Evolutionary conservation across 2,797 vertebrate species (phyloP), one percentile per base, ranked within the genome.

Genomic region (Sebastes wilsoni): DNA sequence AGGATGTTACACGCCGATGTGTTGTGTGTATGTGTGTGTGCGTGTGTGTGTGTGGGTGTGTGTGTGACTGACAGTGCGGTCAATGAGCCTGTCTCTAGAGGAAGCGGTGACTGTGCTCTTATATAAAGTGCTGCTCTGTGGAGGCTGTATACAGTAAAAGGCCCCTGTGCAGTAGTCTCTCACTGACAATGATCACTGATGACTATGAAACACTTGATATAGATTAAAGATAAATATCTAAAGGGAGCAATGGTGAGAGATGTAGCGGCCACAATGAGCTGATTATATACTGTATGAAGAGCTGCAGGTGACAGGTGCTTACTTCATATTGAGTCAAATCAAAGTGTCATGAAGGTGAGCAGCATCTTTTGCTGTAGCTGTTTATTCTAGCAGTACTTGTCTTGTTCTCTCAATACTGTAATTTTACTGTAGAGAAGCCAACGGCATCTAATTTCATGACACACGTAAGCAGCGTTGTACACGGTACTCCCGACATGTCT

Each of bases 101-200:
- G 80, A 64, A 68, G 67, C 66, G 3, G 75, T 65, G 72, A 79
- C 80, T 79, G 66, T 67, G 66, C 77, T 75, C 80, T 84, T 79
- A 80, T 66, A 81, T 77, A 81, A 89, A 89, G 82, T 56, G 76
- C 68, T 66, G 79, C 77, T 87, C n/a, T 62, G 67, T 77, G 74
- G 56, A 74, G 27, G 62, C 62, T 61, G 27, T 22, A 18, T 8
- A 61, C 38, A 61, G 70, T 61, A 61, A 46, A 54, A 64, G 28
- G 25, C 34, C 36, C 46, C 20, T 5, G 27, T 25, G 38, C 61
- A 5, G 38, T 22, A 8, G 20, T 58, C 36, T 52, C 52, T 77
- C 73, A 38, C 66, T 59, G 61, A 56, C 56, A 30, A 36, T 54
- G 11, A 78, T 72, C 64, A 4, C 38, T 55, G 32, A 11, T 56